phyloP scores from a whole-genome alignment of 53 echinoderm and acorn worm genomes.

The Mesocentrotus franciscanus region DNA sequence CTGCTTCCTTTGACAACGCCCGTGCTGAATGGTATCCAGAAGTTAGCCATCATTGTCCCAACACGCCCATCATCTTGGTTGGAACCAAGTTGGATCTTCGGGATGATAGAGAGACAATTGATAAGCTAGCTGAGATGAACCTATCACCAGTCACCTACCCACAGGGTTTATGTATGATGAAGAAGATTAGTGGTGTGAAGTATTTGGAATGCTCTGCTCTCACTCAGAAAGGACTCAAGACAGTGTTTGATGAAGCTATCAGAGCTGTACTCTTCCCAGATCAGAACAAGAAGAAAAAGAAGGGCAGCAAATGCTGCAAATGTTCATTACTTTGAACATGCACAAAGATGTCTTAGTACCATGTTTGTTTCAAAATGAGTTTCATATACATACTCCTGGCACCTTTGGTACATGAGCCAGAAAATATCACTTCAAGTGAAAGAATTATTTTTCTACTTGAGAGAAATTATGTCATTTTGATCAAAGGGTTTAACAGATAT shows the following conservation, averaged over 20 bases:
- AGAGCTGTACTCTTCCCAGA: slow-evolving; percentile 87
- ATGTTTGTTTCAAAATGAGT: background rate
- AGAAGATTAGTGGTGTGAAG: slow-evolving; percentile 81
- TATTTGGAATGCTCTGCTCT: slow-evolving; percentile 88
- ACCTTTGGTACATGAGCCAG: background rate
- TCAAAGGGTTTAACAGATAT: background rate
- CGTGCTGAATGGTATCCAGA: slow-evolving; percentile 95
- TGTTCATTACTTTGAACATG: background rate
- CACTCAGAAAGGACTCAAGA: slow-evolving; percentile 91
- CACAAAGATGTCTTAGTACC: background rate
- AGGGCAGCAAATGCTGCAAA: background rate
- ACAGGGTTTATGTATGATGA: slow-evolving; percentile 83
- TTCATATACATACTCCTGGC: background rate
- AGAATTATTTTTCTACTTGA: background rate
- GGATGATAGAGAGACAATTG: slow-evolving; percentile 88
- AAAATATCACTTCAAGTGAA: slow-evolving; percentile 1
- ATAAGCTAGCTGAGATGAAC: slow-evolving; percentile 84
- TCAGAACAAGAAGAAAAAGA: slow-evolving; percentile 71
- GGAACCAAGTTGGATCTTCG: slow-evolving; percentile 96
- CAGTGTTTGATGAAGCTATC: slow-evolving; percentile 88
- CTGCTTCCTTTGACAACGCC: slow-evolving; percentile 89
- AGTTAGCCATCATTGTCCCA: slow-evolving; percentile 96
- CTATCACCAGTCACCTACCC: slow-evolving; percentile 82
- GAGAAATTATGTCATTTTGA: slow-evolving; percentile 3
- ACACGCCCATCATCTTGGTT: slow-evolving; percentile 91